Conservation (phyloP, 2,797 vertebrate genomes). For the Erethizon dorsatum region DNA sequence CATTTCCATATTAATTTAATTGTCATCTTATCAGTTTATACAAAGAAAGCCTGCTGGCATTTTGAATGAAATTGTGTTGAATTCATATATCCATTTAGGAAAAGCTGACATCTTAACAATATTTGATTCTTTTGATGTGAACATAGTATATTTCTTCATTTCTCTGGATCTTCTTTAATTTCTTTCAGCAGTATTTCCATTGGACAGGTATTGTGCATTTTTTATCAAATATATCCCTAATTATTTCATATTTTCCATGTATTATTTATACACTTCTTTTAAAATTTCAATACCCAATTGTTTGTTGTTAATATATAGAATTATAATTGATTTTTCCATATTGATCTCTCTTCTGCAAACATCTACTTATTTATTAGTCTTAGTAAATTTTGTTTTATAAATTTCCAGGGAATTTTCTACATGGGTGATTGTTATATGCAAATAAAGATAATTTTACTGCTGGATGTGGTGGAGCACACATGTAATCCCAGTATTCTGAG, state of each 20-base stretch:
- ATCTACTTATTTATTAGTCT: neutral
- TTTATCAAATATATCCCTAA: neutral
- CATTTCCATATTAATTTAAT: conserved; percentile 1
- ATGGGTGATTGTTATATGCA: neutral
- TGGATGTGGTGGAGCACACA: neutral
- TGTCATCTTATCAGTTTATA: neutral
- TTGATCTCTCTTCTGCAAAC: neutral
- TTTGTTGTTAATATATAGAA: neutral
- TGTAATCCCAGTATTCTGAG: neutral
- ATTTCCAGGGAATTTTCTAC: neutral
- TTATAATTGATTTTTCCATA: neutral
- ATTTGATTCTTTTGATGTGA: conserved; percentile 1
- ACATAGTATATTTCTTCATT: neutral
- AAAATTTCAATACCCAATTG: neutral
- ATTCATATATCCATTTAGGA: neutral
- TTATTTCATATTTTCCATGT: conserved; percentile 24
- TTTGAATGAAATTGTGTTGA: neutral
- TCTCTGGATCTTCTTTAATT: conserved; percentile 51
- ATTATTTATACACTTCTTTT: neutral
- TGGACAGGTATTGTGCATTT: neutral
- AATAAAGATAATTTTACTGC: neutral
- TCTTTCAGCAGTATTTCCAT: conserved; percentile 16
- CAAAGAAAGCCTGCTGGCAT: neutral
- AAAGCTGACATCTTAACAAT: neutral
- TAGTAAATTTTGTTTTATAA: neutral